These are phyloP conservation scores for Drosophila siamana DNA, from an alignment of 2,888 invertebrate species.

Conservation along the genomic window DNA sequence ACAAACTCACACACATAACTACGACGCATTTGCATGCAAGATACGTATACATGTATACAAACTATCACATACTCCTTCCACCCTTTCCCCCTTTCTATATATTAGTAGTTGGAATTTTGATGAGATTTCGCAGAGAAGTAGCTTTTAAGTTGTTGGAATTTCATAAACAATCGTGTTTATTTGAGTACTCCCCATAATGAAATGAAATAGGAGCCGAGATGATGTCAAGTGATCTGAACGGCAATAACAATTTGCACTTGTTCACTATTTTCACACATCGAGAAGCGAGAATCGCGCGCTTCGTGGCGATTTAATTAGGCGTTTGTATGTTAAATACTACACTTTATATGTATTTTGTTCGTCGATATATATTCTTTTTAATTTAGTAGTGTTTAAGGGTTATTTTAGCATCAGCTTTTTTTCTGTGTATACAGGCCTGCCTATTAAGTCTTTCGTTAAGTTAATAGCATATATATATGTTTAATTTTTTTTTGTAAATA, in stretches of 20 bases:
- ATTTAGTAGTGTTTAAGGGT: slow-evolving; percentile 48
- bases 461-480: slow-evolving; percentile 36
- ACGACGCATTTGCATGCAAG: slow-evolving; percentile 72
- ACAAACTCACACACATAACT: slow-evolving; percentile 34
- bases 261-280: slow-evolving; percentile 64
- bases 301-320: slow-evolving; percentile 36
- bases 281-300: slow-evolving; percentile 48
- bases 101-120: slow-evolving; percentile 51
- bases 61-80: slow-evolving; percentile 36
- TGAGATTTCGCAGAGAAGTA: slow-evolving; percentile 62
- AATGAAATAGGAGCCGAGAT: slow-evolving; percentile 70
- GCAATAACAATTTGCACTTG: slow-evolving; percentile 45
- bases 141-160: slow-evolving; percentile 70
- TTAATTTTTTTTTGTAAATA: slow-evolving; percentile 67
- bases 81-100: slow-evolving; percentile 12
- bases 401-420: slow-evolving; percentile 43
- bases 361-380: slow-evolving; percentile 32
- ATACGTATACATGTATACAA: slow-evolving; percentile 33
- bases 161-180: slow-evolving; percentile 60
- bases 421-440: slow-evolving; percentile 37
- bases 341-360: slow-evolving; percentile 52
- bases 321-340: slow-evolving; percentile 68
- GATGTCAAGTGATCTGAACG: slow-evolving; percentile 62
- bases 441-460: slow-evolving; percentile 61
- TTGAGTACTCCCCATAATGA: slow-evolving; percentile 29